A percentile compares a stretch with the other conserved stretches of the same genome.
Evolutionary conservation across 2,888 invertebrate species (phyloP).

Genomic region (Pseudanteris insignis): DNA sequence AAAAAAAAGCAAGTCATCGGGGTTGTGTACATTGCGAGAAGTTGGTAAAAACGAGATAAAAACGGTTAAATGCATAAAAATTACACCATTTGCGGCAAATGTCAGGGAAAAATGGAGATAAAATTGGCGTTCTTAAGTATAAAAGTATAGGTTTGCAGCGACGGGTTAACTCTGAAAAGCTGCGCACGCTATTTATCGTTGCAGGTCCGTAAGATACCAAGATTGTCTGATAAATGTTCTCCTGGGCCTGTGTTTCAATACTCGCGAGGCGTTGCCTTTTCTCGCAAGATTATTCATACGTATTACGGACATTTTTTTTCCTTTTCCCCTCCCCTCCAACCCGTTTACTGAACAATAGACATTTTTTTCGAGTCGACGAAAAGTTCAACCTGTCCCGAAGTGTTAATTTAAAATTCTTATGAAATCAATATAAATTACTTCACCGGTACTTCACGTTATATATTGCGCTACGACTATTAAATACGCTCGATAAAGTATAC

Average conservation of each 20-base stretch:
- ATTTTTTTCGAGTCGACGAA: constrained; percentile 3
- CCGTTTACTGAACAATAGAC: constrained; percentile 8
- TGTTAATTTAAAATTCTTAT: too few relatives aligned
- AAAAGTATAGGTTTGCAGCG: constrained; percentile 34
- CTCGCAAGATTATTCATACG: constrained; percentile 5
- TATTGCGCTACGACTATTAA: too few relatives aligned
- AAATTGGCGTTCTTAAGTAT: constrained; percentile 40
- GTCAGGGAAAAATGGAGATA: constrained; percentile 40
- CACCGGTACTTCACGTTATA: too few relatives aligned
- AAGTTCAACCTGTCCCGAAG: neutral
- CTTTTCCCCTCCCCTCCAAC: too few relatives aligned
- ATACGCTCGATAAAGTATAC: too few relatives aligned
- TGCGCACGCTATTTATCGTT: constrained; percentile 34
- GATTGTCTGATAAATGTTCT: constrained; percentile 39
- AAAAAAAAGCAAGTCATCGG: constrained; percentile 8
- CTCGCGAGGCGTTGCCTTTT: constrained; percentile 25
- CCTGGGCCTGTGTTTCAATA: constrained; percentile 18
- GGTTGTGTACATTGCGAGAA: constrained; percentile 18
- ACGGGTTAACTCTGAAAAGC: constrained; percentile 30
- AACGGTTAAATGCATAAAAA: constrained; percentile 40
- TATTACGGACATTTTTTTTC: constrained; percentile 8
- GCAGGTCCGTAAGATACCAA: constrained; percentile 35
- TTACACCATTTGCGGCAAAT: constrained; percentile 41
- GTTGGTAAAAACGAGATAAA: constrained; percentile 22
- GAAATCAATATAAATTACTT: too few relatives aligned